Percentiles rank a stretch among this genome's conserved stretches.
Evolutionary conservation across 2,888 invertebrate genomes (phyloP).

Genomic region (Cosmopolites sordidus): DNA sequence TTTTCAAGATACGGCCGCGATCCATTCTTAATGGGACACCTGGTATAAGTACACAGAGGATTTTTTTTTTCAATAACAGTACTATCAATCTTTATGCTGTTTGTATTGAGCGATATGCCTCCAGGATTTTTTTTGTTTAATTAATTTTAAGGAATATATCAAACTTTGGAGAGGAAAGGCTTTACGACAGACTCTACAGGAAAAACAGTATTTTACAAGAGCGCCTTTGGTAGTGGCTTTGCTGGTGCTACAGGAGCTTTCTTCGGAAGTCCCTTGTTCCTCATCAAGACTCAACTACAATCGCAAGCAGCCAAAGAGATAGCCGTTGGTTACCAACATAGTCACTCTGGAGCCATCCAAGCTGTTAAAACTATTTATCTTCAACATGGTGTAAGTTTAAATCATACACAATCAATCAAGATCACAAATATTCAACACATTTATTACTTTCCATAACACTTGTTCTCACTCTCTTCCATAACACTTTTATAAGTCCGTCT

Average conservation of each 20-base stretch:
- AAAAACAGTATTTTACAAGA: conserved; percentile 49
- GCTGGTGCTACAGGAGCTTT: conserved; percentile 68
- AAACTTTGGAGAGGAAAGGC: conserved; percentile 64
- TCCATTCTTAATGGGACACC: too few species aligned
- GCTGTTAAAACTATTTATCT: conserved; percentile 53
- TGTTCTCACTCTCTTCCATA: too few species aligned
- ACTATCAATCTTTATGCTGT: too few species aligned
- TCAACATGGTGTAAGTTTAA: conserved; percentile 55
- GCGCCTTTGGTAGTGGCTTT: conserved; percentile 53
- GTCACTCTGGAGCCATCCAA: conserved; percentile 57
- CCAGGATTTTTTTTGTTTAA: too few species aligned
- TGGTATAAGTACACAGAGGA: too few species aligned
- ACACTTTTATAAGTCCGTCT: too few species aligned
- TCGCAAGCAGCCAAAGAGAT: conserved; percentile 67
- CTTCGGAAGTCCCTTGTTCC: conserved; percentile 70
- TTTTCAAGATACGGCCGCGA: too few species aligned
- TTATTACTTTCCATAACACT: too few species aligned
- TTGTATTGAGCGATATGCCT: too few species aligned
- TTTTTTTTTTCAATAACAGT: too few species aligned
- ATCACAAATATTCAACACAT: too few species aligned
- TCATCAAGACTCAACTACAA: conserved; percentile 87
- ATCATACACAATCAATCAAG: too few species aligned
- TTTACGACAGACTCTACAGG: conserved; percentile 56
- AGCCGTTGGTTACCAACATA: conserved; percentile 82
- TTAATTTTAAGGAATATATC: conserved; percentile 64